Percentiles rank a stretch among this genome's conserved stretches.
Evolutionary conservation across 2,797 vertebrate species (phyloP).

Genomic region (Silurus lanzhouensis): DNA sequence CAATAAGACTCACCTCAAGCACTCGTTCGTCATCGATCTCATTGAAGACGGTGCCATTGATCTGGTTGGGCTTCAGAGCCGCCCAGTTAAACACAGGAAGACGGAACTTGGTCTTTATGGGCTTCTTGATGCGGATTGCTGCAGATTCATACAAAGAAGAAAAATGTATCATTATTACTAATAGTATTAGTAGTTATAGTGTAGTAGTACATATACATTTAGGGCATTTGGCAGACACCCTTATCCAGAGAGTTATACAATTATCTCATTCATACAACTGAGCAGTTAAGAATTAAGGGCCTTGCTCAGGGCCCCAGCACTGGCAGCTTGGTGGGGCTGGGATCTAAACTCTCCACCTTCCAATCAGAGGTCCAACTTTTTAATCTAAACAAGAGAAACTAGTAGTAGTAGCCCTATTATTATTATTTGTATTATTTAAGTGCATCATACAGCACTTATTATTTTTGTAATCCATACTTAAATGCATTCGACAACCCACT

Average conservation of each 20-base stretch:
- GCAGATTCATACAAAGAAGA: background rate
- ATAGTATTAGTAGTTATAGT: background rate
- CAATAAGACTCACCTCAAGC: conserved; percentile 80
- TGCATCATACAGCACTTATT: background rate
- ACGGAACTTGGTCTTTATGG: conserved; percentile 98
- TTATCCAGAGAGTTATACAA: too few relatives aligned
- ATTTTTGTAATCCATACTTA: background rate
- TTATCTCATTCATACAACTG: too few relatives aligned
- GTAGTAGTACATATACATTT: too few relatives aligned
- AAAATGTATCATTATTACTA: background rate
- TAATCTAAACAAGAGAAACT: too few relatives aligned
- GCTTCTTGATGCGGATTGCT: conserved; percentile 97
- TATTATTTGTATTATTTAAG: background rate
- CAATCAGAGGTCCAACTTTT: too few relatives aligned
- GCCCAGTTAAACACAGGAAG: conserved; percentile 98
- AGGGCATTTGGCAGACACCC: too few relatives aligned
- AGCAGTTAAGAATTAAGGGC: too few relatives aligned
- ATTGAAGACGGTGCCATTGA: conserved; percentile 95
- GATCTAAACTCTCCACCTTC: too few relatives aligned
- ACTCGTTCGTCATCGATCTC: conserved; percentile 96
- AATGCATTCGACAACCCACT: background rate
- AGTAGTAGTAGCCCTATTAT: background rate
- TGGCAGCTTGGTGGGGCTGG: too few relatives aligned
- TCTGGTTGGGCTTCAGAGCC: conserved; percentile 96
- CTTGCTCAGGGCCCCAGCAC: too few relatives aligned